Conservation (phyloP, 2,797 vertebrate genomes). For the Betta splendens region DNA sequence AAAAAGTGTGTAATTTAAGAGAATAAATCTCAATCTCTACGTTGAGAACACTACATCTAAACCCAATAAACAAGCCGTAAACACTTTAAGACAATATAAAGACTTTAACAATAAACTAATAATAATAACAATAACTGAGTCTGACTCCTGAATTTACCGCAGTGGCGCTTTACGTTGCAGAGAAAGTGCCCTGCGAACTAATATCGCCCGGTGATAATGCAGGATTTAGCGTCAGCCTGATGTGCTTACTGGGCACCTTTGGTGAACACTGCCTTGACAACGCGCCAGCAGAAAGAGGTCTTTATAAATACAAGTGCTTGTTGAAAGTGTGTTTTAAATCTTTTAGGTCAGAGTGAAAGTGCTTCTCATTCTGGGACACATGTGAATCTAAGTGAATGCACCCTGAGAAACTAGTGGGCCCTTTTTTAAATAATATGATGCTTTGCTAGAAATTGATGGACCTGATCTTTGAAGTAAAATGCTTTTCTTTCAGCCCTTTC, state of each 20-base stretch:
- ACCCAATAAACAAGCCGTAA: no score
- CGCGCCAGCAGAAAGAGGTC: conserved; percentile 11
- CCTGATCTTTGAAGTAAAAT: neutral
- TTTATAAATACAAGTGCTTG: conserved; percentile 23
- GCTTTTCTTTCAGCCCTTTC: conserved; percentile 1
- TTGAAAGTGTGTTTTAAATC: conserved; percentile 15
- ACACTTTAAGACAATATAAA: no score
- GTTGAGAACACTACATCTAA: no score
- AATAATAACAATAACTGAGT: no score
- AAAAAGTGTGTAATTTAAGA: no score
- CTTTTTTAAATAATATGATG: neutral
- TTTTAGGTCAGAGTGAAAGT: conserved; percentile 8
- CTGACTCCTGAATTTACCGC: no score
- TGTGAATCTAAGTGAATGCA: no score
- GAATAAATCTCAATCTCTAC: no score
- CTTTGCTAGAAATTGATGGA: neutral
- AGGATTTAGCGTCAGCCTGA: conserved; percentile 28
- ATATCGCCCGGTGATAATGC: conserved; percentile 14
- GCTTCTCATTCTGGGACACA: conserved; percentile 20
- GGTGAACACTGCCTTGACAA: conserved; percentile 3
- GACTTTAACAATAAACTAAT: no score
- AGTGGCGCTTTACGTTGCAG: conserved; percentile 3
- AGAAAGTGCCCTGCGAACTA: conserved; percentile 3
- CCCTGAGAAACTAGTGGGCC: no score
- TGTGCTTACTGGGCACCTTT: conserved; percentile 29